Conservation (phyloP, 2,113 vertebrate species). For the Epinephelus lanceolatus region DNA sequence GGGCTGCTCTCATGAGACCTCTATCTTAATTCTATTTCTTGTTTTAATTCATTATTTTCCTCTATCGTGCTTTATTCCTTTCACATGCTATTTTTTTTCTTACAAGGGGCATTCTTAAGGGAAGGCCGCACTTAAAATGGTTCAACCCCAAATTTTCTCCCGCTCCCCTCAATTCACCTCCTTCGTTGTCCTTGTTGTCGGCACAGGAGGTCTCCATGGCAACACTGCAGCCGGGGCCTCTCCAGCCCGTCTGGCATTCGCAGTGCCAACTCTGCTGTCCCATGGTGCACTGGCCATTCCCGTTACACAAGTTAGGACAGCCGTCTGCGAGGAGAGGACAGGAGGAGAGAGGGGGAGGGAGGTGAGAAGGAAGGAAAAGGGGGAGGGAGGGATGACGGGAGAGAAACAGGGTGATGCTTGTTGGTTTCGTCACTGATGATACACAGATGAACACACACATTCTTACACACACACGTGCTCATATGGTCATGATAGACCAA, state of each 20-base stretch:
- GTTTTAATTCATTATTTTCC: conserved; percentile 37
- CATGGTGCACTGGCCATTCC: conserved; percentile 98
- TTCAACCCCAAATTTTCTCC: background rate
- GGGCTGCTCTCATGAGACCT: conserved; percentile 40
- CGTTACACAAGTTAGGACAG: conserved; percentile 98
- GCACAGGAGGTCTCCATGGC: conserved; percentile 99
- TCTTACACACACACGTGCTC: conserved; percentile 31
- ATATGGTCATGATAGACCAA: conserved; percentile 54
- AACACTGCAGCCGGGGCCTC: conserved; percentile 97
- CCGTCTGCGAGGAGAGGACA: conserved; percentile 90
- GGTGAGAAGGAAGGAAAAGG: conserved; percentile 12
- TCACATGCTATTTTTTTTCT: background rate
- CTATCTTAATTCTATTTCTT: conserved; percentile 27
- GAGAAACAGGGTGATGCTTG: conserved; percentile 47
- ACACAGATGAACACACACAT: conserved; percentile 41
- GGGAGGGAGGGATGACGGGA: conserved; percentile 25
- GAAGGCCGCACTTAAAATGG: background rate
- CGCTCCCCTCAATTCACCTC: conserved; percentile 88
- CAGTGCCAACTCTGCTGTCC: conserved; percentile 99
- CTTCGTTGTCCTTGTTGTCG: conserved; percentile 99
- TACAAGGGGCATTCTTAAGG: background rate
- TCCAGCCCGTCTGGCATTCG: conserved; percentile 99
- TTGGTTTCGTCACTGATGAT: conserved; percentile 45
- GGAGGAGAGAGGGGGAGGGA: conserved; percentile 8
- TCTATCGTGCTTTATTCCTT: conserved; percentile 14